Evolutionary conservation across 2,797 vertebrate species (phyloP).

Genomic region (Phaenicophaeus curvirostris): DNA sequence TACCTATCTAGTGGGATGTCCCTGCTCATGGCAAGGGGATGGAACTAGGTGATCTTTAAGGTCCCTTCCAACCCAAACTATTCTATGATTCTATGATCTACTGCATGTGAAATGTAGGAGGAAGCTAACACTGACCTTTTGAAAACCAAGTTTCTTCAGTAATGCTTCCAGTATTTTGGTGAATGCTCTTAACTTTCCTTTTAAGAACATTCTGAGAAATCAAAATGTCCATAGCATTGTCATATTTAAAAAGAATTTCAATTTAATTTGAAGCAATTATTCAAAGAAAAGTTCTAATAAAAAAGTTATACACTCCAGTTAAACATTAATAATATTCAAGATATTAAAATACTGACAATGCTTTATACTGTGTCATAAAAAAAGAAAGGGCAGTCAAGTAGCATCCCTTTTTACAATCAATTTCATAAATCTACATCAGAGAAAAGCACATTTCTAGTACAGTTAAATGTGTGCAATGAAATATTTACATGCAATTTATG

Average conservation of each 20-base stretch:
- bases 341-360: constrained; percentile 15
- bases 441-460: constrained; percentile 4
- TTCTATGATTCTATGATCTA: neutral
- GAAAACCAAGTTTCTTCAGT: neutral
- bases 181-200: neutral
- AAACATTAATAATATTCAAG: constrained; percentile 38
- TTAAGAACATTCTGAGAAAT: constrained; percentile 15
- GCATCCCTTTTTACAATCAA: neutral
- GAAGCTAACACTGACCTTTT: neutral
- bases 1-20: no score
- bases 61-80: no score
- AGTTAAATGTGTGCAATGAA: constrained; percentile 35
- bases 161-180: neutral
- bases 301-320: constrained; percentile 24
- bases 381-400: neutral
- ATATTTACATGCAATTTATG: constrained; percentile 33
- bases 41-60: no score
- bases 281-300: constrained; percentile 45
- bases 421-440: constrained; percentile 18
- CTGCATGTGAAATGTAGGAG: neutral
- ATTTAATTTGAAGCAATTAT: constrained; percentile 38
- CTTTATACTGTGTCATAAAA: constrained; percentile 23
- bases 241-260: neutral
- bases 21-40: no score
- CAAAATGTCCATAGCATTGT: neutral